phyloP scores from a whole-genome alignment of 1,140 invertebrate species.

The Hetaerina americana region DNA sequence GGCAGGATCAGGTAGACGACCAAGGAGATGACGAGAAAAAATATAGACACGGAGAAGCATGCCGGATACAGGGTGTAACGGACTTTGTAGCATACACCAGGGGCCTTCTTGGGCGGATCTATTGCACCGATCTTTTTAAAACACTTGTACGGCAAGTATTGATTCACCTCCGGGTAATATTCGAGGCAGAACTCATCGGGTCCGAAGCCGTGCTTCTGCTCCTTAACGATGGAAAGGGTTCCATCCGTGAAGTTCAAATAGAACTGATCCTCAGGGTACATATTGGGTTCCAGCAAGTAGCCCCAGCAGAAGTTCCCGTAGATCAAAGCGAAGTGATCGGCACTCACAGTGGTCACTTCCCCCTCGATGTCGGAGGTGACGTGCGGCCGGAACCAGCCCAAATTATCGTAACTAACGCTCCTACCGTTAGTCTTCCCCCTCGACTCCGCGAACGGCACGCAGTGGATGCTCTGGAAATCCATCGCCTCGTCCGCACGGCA shows the following conservation, averaged over 20 bases:
- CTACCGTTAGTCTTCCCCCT: too few relatives aligned
- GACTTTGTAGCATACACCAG: background rate
- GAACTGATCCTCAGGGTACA: background rate
- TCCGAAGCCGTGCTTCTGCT: background rate
- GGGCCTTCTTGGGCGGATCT: background rate
- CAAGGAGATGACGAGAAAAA: constrained; percentile 54
- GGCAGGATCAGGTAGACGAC: constrained; percentile 54
- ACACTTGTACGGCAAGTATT: background rate
- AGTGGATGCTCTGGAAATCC: background rate
- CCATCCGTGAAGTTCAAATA: background rate
- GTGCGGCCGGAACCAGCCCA: background rate
- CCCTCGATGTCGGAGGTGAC: background rate
- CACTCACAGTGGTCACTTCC: background rate
- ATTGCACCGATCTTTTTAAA: background rate
- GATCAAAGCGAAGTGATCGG: background rate
- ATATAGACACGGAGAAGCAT: constrained; percentile 52
- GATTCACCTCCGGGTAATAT: background rate
- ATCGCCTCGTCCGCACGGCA: background rate
- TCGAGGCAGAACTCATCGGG: background rate
- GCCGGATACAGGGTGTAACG: constrained; percentile 17
- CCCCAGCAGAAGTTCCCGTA: background rate
- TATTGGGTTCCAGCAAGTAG: background rate
- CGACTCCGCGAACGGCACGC: background rate
- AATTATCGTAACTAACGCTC: too few relatives aligned
- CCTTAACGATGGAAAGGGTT: background rate